These are phyloP conservation scores for Felis chaus DNA, from an alignment of 2,113 vertebrate species.

Conservation along the genomic window DNA sequence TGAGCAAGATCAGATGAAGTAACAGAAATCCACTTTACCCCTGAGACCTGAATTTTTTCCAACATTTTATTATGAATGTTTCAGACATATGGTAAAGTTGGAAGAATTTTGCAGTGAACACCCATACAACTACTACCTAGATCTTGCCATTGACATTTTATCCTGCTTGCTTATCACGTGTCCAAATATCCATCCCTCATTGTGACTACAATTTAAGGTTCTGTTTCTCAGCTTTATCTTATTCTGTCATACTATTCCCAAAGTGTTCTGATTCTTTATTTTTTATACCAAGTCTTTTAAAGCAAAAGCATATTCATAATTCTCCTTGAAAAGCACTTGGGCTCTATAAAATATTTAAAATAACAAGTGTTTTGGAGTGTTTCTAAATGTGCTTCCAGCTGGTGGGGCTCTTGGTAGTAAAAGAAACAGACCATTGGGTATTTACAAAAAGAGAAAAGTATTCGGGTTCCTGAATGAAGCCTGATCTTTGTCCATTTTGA, in stretches of 20 bases:
- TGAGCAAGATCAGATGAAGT: not conserved
- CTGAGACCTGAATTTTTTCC: not conserved
- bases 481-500: not conserved
- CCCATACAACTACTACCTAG: not conserved
- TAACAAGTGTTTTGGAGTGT: not conserved
- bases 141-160: not conserved
- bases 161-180: not conserved
- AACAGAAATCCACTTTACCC: not conserved
- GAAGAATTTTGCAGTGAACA: not conserved
- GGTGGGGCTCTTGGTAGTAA: not conserved
- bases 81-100: not conserved
- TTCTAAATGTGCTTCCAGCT: not conserved
- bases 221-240: not conserved
- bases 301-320: not conserved
- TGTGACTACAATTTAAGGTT: not conserved
- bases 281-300: not conserved
- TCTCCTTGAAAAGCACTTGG: not conserved
- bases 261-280: not conserved
- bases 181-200: not conserved
- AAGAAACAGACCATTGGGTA: not conserved
- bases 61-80: not conserved
- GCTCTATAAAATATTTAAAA: not conserved
- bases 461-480: not conserved
- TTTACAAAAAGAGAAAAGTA: not conserved
- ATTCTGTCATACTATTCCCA: not conserved